These are phyloP conservation scores for Siderastrea siderea DNA, from an alignment of 92 coral and sea anemone species.

Conservation along the genomic window DNA sequence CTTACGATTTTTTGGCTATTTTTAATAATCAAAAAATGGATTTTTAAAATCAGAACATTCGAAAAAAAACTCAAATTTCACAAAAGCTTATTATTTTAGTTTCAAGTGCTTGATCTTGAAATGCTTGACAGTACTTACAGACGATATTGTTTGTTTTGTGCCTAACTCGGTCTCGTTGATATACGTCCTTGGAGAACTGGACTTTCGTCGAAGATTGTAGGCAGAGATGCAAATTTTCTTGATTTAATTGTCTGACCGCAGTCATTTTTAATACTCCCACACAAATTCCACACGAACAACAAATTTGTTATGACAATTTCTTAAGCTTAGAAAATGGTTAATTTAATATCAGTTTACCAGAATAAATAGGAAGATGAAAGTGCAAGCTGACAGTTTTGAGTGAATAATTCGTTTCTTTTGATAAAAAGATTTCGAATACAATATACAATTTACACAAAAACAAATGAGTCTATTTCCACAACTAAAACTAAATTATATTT, in stretches of 20 bases:
- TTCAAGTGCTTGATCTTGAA: too few relatives aligned
- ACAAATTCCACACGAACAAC: neutral
- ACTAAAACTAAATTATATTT: constrained; percentile 14
- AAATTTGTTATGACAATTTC: neutral
- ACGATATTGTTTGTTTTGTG: too few relatives aligned
- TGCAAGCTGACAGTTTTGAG: neutral
- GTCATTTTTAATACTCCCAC: neutral
- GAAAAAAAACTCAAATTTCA: too few relatives aligned
- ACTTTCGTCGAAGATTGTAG: too few relatives aligned
- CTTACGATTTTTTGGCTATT: too few relatives aligned
- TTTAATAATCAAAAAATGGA: too few relatives aligned
- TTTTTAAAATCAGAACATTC: too few relatives aligned
- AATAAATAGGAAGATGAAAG: neutral
- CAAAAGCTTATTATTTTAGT: too few relatives aligned
- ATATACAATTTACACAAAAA: neutral
- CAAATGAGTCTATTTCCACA: neutral
- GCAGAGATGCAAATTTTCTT: neutral
- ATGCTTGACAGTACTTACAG: too few relatives aligned
- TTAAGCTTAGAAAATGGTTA: too few relatives aligned
- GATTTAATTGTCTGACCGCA: neutral
- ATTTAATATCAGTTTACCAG: neutral
- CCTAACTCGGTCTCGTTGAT: too few relatives aligned
- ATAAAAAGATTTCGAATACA: neutral
- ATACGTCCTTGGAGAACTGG: too few relatives aligned
- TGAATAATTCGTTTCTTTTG: neutral